These are phyloP conservation scores for Argyrosomus japonicus DNA, from an alignment of 2,113 vertebrate species.

Conservation along the genomic window DNA sequence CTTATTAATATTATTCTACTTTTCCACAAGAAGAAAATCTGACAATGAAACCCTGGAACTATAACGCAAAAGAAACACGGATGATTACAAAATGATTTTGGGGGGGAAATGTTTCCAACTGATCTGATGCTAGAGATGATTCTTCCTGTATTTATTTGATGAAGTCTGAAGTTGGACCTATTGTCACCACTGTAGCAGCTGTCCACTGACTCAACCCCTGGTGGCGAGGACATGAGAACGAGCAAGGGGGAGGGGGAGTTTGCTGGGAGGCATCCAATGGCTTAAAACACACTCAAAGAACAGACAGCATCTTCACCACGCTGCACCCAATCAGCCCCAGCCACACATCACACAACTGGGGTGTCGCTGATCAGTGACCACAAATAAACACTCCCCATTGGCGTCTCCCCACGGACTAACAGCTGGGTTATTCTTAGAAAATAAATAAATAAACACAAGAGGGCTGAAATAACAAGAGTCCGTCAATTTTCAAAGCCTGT, in stretches of 20 bases:
- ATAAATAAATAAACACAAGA: conserved; percentile 36
- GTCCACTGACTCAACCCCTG: conserved; percentile 39
- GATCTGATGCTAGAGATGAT: not conserved
- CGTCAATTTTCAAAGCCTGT: conserved; percentile 18
- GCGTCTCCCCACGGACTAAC: conserved; percentile 32
- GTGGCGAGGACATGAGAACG: conserved; percentile 2
- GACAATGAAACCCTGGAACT: conserved; percentile 71
- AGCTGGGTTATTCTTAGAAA: conserved; percentile 63
- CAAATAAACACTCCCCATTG: conserved; percentile 54
- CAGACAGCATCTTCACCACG: conserved; percentile 49
- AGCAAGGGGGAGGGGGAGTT: not conserved
- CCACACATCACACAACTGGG: conserved; percentile 51
- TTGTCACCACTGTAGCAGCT: conserved; percentile 25
- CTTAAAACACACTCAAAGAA: conserved; percentile 11
- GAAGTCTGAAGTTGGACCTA: conserved; percentile 4
- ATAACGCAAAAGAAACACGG: conserved; percentile 62
- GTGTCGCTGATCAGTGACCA: conserved; percentile 64
- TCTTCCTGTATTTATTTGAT: conserved; percentile 36
- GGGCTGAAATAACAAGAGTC: conserved; percentile 33
- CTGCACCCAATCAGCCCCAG: conserved; percentile 32
- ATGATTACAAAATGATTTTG: conserved; percentile 42
- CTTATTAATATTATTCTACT: conserved; percentile 82
- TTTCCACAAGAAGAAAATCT: conserved; percentile 73
- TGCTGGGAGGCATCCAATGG: conserved; percentile 34
- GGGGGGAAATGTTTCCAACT: conserved; percentile 32